Evolutionary conservation across 2,113 vertebrate genomes (phyloP).

Genomic region (Emydocephalus ijimae): DNA sequence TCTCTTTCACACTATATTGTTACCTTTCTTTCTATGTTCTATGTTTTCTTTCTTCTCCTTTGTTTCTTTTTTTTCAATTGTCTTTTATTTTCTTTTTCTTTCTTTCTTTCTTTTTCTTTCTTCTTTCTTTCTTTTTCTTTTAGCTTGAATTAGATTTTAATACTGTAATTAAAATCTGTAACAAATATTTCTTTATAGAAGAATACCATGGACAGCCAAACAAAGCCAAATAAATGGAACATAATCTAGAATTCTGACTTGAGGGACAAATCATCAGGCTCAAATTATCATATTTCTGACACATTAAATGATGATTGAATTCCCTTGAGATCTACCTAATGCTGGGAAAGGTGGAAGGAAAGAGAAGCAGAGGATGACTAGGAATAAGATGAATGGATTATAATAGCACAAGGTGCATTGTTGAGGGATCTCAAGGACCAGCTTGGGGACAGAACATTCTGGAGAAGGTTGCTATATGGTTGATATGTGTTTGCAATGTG

Average conservation of each 20-base stretch:
- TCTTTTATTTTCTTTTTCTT: not conserved
- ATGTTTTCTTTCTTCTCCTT: not conserved
- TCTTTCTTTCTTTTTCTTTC: no score
- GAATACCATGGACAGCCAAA: not conserved
- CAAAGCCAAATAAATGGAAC: not conserved
- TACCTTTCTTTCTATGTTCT: not conserved
- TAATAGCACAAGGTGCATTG: not conserved
- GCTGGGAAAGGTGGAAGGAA: not conserved
- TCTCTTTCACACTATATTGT: not conserved
- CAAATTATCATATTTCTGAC: not conserved
- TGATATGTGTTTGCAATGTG: not conserved
- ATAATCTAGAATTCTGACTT: not conserved
- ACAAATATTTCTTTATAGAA: not conserved
- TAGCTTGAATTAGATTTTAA: not conserved
- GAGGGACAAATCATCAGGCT: not conserved
- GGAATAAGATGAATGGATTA: not conserved
- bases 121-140: not conserved
- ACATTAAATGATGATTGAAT: not conserved
- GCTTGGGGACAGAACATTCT: not conserved
- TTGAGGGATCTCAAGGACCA: not conserved
- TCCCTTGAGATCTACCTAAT: not conserved
- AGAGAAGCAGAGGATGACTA: not conserved
- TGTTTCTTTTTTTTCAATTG: not conserved
- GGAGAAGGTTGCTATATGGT: not conserved
- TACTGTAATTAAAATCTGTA: not conserved